A percentile compares a stretch with the other conserved stretches of the same genome.
Evolutionary conservation across 2,797 vertebrate species (phyloP).

Genomic region (Gymnothorax javanicus): DNA sequence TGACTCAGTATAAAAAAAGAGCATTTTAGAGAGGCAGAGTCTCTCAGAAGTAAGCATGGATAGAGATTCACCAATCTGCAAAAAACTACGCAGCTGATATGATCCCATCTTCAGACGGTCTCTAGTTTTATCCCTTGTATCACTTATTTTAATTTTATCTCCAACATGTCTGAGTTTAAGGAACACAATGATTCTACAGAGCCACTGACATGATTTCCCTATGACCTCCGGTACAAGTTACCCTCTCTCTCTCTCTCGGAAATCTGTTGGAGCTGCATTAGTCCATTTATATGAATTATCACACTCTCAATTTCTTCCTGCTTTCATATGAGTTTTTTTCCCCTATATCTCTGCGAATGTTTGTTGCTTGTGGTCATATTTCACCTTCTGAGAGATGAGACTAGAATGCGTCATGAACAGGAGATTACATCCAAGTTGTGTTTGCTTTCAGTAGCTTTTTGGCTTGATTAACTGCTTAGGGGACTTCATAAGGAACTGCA

Average conservation of each 20-base stretch:
- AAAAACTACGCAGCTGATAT: too few species aligned
- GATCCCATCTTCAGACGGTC: too few species aligned
- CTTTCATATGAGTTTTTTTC: conserved; percentile 25
- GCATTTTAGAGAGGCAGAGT: too few species aligned
- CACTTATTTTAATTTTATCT: conserved; percentile 17
- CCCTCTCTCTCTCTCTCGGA: conserved; percentile 33
- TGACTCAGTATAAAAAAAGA: too few species aligned
- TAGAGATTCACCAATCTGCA: too few species aligned
- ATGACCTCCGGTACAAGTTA: neutral
- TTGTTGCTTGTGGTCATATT: neutral
- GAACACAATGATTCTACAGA: conserved; percentile 30
- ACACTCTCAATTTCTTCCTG: conserved; percentile 20
- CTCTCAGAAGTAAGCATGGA: too few species aligned
- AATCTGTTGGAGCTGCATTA: conserved; percentile 19
- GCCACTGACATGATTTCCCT: conserved; percentile 37
- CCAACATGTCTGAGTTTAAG: conserved; percentile 34
- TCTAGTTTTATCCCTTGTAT: neutral
- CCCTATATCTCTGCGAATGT: neutral
- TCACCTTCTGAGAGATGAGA: conserved; percentile 23
- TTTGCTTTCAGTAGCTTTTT: neutral
- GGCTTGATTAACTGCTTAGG: neutral
- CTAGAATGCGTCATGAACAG: conserved; percentile 34
- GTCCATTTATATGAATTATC: conserved; percentile 11
- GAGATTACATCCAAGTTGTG: neutral
- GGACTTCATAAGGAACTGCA: neutral